Conservation (phyloP, 2,113 vertebrate species). For the Actenoides lindsayi region DNA sequence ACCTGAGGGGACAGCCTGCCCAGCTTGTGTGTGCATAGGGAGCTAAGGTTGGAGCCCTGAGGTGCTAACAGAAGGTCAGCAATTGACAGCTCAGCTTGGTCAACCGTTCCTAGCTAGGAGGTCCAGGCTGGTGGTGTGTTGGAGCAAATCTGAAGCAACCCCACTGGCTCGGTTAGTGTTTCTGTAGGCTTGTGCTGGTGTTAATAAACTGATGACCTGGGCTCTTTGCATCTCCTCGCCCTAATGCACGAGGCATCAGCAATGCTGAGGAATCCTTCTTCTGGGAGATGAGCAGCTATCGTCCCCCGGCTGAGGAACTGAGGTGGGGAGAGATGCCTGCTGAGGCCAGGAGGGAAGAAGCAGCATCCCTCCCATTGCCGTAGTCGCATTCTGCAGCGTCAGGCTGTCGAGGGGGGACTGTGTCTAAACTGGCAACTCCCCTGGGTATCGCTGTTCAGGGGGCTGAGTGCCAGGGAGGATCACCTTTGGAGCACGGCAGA, state of each 20-base stretch:
- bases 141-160: not conserved
- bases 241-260: not conserved
- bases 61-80: not conserved
- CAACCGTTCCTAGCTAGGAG: not conserved
- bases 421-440: not conserved
- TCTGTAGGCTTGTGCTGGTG: not conserved
- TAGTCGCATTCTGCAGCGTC: fast-evolving
- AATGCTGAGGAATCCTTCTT: not conserved
- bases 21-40: fast-evolving
- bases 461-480: not conserved
- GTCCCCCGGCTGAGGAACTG: not conserved
- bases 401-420: not conserved
- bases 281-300: not conserved
- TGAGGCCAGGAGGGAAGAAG: not conserved
- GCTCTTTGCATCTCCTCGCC: not conserved
- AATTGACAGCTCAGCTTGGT: not conserved
- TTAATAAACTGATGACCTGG: not conserved
- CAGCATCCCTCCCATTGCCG: not conserved
- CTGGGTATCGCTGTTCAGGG: not conserved
- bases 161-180: not conserved
- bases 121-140: not conserved
- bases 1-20: not conserved
- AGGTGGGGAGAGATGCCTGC: not conserved
- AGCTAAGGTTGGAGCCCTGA: not conserved
- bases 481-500: not conserved